Conservation (phyloP, 2,113 vertebrate genomes). For the Mus musculus region GRCm39 chr17:29858501-29859000, state of each 20-base stretch:
- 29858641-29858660: not conserved
- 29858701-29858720: not conserved
- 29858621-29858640: not conserved
- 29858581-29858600: not conserved
- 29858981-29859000: no score
- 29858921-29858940: no score
- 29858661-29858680: not conserved
- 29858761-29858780: not conserved
- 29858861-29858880: not conserved
- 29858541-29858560: not conserved
- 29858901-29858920: no score
- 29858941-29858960: no score
- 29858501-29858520: not conserved
- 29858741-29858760: not conserved
- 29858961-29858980: no score
- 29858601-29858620: no score
- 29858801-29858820: not conserved
- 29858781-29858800: not conserved
- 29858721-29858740: not conserved
- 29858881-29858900: not conserved
- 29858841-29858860: not conserved
- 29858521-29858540: not conserved
- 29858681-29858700: not conserved
- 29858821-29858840: not conserved
- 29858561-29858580: not conserved